A percentile compares a stretch with the other conserved stretches of the same genome.
Evolutionary conservation across 1,140 invertebrate genomes (phyloP).

Genomic region (Bombus pascuorum): DNA sequence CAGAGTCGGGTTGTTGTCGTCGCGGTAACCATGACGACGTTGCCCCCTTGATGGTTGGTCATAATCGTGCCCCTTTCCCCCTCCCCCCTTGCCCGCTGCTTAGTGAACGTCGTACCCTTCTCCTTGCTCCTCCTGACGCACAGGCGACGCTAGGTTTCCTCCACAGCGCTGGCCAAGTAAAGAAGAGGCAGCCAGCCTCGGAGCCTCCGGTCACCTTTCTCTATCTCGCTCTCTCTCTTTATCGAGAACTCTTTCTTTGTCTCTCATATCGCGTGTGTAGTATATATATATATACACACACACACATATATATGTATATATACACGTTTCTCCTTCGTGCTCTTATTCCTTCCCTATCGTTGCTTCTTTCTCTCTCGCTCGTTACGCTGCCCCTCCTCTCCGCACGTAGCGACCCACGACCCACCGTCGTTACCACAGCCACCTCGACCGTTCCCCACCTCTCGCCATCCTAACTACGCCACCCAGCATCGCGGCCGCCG

Average conservation of each 20-base stretch:
- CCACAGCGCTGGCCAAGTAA: constrained; percentile 74
- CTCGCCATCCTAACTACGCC: constrained; percentile 48
- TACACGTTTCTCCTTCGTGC: constrained; percentile 28
- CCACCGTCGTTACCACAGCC: constrained; percentile 55
- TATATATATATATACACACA: background rate
- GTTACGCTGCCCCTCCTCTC: constrained; percentile 22
- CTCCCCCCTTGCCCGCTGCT: constrained; percentile 19
- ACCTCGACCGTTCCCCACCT: constrained; percentile 35
- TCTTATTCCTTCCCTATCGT: constrained; percentile 15
- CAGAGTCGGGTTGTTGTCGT: constrained; percentile 78
- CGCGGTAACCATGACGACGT: constrained; percentile 79
- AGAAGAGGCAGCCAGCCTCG: constrained; percentile 70
- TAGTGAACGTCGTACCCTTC: constrained; percentile 39
- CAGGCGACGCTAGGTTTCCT: constrained; percentile 74
- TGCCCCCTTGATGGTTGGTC: constrained; percentile 77
- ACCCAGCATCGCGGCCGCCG: constrained; percentile 48
- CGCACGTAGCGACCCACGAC: constrained; percentile 40
- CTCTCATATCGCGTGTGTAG: background rate
- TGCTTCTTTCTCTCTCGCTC: constrained; percentile 22
- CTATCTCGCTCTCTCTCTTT: constrained; percentile 36
- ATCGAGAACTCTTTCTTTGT: constrained; percentile 13
- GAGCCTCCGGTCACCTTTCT: constrained; percentile 59
- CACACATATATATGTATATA: background rate
- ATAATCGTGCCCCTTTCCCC: constrained; percentile 67
- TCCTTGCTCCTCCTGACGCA: constrained; percentile 19